A percentile compares a stretch with the other conserved stretches of the same genome.
Evolutionary conservation across 2,797 vertebrate genomes (phyloP).

Genomic region (Paratrypauchen microcephalus): DNA sequence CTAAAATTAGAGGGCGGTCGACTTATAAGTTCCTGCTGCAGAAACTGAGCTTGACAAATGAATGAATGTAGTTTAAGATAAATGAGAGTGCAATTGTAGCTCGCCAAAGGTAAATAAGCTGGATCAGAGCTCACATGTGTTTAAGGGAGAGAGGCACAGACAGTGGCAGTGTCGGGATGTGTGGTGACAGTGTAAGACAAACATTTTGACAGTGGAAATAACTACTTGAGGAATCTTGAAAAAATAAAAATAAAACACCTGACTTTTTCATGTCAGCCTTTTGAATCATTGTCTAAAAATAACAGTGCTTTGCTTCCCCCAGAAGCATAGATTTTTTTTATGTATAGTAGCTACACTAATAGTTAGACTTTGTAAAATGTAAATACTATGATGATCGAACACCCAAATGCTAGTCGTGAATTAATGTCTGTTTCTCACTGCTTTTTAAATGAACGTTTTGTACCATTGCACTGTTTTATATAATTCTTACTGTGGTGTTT

Average conservation of each 20-base stretch:
- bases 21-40: constrained; percentile 11
- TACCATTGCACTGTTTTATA: too few species aligned
- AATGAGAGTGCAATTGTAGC: constrained; percentile 21
- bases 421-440: too few species aligned
- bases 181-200: constrained; percentile 16
- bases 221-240: constrained; percentile 19
- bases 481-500: too few species aligned
- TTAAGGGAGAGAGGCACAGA: constrained; percentile 31
- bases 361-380: neutral
- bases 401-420: neutral
- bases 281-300: constrained; percentile 1
- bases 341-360: neutral
- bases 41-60: constrained; percentile 35
- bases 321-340: neutral
- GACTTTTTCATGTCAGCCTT: neutral
- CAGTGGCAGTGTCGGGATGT: constrained; percentile 26
- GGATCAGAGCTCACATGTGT: constrained; percentile 17
- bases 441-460: too few species aligned
- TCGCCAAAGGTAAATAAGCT: constrained; percentile 37
- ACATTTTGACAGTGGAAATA: constrained; percentile 44
- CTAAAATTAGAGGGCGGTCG: neutral
- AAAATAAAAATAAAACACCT: constrained; percentile 8
- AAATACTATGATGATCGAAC: neutral
- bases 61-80: constrained; percentile 13
- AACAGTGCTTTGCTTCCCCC: neutral